Conservation (phyloP, 2,113 vertebrate genomes). For the Hiodon alosoides region DNA sequence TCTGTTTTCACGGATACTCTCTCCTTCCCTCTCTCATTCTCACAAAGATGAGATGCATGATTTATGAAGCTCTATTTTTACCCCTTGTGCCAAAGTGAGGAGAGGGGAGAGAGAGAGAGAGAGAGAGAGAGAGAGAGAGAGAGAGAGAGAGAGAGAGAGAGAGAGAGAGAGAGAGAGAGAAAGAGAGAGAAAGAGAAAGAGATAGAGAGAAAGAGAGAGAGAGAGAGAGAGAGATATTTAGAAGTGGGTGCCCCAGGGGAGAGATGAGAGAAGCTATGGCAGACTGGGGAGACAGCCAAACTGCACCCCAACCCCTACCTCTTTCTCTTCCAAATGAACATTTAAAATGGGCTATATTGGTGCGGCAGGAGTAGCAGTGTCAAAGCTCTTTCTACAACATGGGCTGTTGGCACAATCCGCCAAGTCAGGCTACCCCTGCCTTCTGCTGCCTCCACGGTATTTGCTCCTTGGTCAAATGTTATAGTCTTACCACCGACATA, state of each 20-base stretch:
- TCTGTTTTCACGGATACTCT: neutral
- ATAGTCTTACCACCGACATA: too few relatives aligned
- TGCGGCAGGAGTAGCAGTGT: neutral
- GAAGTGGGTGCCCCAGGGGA: constrained; percentile 20
- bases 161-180: constrained; percentile 11
- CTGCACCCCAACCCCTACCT: neutral
- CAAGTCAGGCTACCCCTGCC: neutral
- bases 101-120: constrained; percentile 16
- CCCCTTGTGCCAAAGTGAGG: constrained; percentile 51
- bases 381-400: neutral
- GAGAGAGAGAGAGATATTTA: constrained; percentile 13
- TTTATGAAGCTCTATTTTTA: constrained; percentile 80
- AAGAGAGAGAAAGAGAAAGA: constrained; percentile 9
- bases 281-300: constrained; percentile 46
- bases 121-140: constrained; percentile 30
- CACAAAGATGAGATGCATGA: constrained; percentile 62
- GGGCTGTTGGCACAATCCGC: neutral
- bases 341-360: constrained; percentile 17
- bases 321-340: constrained; percentile 14
- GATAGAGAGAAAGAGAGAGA: constrained; percentile 12
- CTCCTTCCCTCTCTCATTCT: constrained; percentile 17
- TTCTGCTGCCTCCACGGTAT: too few relatives aligned
- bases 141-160: constrained; percentile 21
- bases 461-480: too few relatives aligned
- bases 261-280: constrained; percentile 24